Conservation (phyloP, 2,797 vertebrate genomes). For the Trichosurus vulpecula region DNA sequence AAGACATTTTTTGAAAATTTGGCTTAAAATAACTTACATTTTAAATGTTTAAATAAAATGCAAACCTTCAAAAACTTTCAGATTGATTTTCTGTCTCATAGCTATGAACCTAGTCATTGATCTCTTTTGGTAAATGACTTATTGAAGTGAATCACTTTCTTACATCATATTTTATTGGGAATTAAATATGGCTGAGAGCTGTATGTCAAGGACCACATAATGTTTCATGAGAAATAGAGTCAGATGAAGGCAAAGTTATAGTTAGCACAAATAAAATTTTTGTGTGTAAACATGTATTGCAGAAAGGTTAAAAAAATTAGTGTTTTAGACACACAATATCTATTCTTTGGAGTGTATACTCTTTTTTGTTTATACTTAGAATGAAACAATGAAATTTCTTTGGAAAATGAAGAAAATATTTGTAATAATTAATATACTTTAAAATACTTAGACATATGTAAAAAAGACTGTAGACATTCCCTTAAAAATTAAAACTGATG, state of each 20-base stretch:
- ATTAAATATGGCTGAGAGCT: slow-evolving; percentile 41
- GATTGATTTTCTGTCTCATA: not conserved
- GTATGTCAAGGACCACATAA: slow-evolving; percentile 1
- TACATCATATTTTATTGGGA: not conserved
- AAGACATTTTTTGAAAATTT: not conserved
- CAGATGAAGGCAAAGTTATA: not conserved
- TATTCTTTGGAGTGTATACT: not conserved
- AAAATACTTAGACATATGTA: slow-evolving; percentile 25
- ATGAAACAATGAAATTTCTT: not conserved
- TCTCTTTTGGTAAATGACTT: not conserved
- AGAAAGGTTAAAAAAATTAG: not conserved
- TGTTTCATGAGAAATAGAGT: slow-evolving; percentile 36
- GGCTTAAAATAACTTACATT: not conserved
- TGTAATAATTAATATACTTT: not conserved
- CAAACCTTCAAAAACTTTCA: not conserved
- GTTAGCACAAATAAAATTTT: not conserved
- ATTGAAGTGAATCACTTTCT: not conserved
- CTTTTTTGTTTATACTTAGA: not conserved
- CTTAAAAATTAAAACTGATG: slow-evolving; percentile 8
- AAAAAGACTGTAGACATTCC: slow-evolving; percentile 41
- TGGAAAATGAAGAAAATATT: not conserved
- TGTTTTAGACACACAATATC: not conserved
- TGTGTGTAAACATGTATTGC: not conserved
- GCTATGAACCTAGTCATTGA: not conserved
- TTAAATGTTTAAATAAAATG: not conserved